Evolutionary conservation across 2,797 vertebrate species (phyloP).

Genomic region (Heliangelus exortis): DNA sequence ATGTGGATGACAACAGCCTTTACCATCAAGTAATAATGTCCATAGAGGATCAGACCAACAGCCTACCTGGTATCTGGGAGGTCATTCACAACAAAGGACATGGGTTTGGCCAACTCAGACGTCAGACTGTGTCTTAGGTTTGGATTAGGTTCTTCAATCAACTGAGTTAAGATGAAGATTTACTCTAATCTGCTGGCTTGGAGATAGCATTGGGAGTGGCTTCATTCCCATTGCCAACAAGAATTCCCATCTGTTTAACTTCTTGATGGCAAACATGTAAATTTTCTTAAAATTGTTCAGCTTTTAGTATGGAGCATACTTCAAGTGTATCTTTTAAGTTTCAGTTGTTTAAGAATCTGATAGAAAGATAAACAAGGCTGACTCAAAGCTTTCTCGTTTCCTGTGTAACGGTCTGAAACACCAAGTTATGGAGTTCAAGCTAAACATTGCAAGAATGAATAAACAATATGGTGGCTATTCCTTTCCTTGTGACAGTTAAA

Average conservation of each 20-base stretch:
- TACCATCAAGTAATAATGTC: background rate
- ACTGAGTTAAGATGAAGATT: background rate
- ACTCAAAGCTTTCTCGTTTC: slow-evolving; percentile 46
- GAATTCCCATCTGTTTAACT: background rate
- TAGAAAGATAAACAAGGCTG: slow-evolving; percentile 26
- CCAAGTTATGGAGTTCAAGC: background rate
- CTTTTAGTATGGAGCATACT: background rate
- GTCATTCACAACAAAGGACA: background rate
- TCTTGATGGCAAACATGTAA: background rate
- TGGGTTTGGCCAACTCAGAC: background rate
- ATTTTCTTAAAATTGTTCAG: background rate
- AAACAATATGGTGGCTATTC: background rate
- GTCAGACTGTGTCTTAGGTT: background rate
- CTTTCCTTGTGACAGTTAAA: background rate
- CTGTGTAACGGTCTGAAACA: slow-evolving; percentile 34
- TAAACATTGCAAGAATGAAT: background rate
- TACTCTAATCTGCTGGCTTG: background rate
- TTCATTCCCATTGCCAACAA: background rate
- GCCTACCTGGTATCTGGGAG: background rate
- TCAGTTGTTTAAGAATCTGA: slow-evolving; percentile 12
- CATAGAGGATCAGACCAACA: background rate
- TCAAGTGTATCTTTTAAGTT: background rate
- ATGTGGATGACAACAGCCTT: background rate
- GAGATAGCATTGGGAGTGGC: background rate
- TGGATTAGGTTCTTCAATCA: background rate